These are phyloP conservation scores for Diadumene lineata DNA, from an alignment of 92 coral and sea anemone genomes.

Conservation along the genomic window DNA sequence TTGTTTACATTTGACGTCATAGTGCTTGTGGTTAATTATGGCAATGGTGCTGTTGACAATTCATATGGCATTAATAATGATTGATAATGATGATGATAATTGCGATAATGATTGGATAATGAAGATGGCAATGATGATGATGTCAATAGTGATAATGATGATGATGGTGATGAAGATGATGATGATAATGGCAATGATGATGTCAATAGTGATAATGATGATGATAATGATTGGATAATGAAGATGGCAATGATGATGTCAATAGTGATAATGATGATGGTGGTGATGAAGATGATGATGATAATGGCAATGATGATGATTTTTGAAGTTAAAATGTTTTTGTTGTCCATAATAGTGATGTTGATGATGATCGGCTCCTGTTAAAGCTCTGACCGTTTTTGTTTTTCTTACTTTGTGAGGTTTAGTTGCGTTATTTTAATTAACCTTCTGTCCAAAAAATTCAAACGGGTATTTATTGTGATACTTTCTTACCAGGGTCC, in stretches of 20 bases:
- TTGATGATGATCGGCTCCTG: no score
- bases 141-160: background rate
- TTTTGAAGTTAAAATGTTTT: background rate
- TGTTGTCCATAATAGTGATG: background rate
- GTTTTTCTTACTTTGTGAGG: no score
- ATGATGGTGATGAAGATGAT: background rate
- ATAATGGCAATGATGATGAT: background rate
- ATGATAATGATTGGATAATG: background rate
- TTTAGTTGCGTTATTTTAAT: no score
- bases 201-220: background rate
- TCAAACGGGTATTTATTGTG: no score
- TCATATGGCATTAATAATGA: no score
- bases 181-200: conserved; percentile 1
- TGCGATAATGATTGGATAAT: background rate
- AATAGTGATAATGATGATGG: conserved; percentile 1
- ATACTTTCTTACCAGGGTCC: no score
- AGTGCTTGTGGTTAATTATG: no score
- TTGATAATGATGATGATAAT: conserved; percentile 1
- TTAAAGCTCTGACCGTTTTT: background rate
- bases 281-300: background rate
- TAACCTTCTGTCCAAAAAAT: no score
- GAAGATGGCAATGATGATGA: background rate
- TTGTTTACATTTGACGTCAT: no score
- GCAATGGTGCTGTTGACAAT: no score
- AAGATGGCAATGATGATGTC: background rate